These are phyloP conservation scores for Timandra comae DNA, from an alignment of 2,888 invertebrate genomes.

Conservation along the genomic window DNA sequence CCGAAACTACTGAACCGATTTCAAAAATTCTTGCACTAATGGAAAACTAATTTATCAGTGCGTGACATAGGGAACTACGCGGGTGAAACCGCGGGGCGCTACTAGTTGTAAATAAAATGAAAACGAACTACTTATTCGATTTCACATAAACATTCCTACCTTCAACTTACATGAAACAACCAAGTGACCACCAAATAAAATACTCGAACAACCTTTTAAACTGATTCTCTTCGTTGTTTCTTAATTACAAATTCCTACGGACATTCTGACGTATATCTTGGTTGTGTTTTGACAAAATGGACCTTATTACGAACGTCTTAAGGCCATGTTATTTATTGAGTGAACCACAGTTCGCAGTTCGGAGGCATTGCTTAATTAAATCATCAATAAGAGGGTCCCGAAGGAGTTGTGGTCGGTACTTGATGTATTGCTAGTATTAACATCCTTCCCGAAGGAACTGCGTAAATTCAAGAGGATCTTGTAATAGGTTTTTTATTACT, in stretches of 20 bases:
- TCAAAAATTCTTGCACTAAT: too few relatives aligned
- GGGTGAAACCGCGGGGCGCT: too few relatives aligned
- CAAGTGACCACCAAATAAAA: conserved; percentile 42
- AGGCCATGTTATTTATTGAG: conserved; percentile 3
- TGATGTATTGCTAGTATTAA: conserved; percentile 36
- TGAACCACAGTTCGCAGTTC: conserved; percentile 29
- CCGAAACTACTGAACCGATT: too few relatives aligned
- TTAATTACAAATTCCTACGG: conserved; percentile 65
- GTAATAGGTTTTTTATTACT: too few relatives aligned
- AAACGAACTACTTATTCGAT: too few relatives aligned
- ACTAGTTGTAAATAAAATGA: too few relatives aligned
- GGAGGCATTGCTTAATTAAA: conserved; percentile 56
- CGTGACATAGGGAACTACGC: too few relatives aligned
- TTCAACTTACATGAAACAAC: conserved; percentile 27
- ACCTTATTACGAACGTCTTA: conserved; percentile 8
- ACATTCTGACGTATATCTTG: conserved; percentile 34
- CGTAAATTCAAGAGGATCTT: neutral
- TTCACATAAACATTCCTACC: too few relatives aligned
- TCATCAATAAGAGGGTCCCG: conserved; percentile 47
- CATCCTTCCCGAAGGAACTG: conserved; percentile 7
- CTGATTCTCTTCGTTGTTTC: conserved; percentile 56
- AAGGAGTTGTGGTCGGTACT: conserved; percentile 23
- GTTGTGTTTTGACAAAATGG: conserved; percentile 9
- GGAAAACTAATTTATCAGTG: too few relatives aligned
- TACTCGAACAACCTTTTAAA: conserved; percentile 46